Base-by-base conservation (phyloP, 2,888 invertebrate genomes). In the Pammene aurita region DNA sequence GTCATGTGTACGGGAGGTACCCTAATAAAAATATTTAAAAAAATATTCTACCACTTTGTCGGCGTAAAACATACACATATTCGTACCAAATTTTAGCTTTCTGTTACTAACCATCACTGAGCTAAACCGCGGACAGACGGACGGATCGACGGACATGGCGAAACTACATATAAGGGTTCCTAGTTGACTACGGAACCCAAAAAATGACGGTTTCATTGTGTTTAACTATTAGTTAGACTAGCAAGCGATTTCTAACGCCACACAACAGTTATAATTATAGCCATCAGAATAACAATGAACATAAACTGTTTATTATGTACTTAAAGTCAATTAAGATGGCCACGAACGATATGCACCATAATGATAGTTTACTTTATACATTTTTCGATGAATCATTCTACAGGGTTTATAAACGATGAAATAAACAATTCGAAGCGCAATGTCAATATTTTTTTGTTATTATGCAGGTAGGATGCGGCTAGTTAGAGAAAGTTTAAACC, bases 321-420 rank as follows among this genome's bases (percentile, higher is more conserved):
- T 58, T 58, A 58, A n/a, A 34, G 58, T 44, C 58, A 58, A 58
- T 48, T 48, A 35, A 60, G 60, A 60, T 60, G 14, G 60, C 60
- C 14, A 35, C 60, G 7, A 60, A 13, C 48, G 60, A 60, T 60
- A 60, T 35, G 42, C 26, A 14, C 48, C 11, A 11, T 60, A 60
- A 35, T 60, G 16, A 48, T 46, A 10, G 58, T 14, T 58, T 58
- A 34, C n/a, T 55, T 44, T 18, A 18, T 41, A 57, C 11, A 55
- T 60, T 48, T 35, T 46, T 48, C 48, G 16, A 48, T 34, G 60
- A 60, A 6, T 57, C 60, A 60, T 35, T 13, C 7, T 5, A 11
- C 42, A 7, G 14, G 46, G 46, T 14, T 11, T 60, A 14, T 46
- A 34, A n/a, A 46, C 14, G 26, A 60, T 10, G 44, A 58, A 42